Evolutionary conservation across 2,888 invertebrate genomes (phyloP), one percentile per base, ranked within the genome.

Genomic region (Troides aeacus): DNA sequence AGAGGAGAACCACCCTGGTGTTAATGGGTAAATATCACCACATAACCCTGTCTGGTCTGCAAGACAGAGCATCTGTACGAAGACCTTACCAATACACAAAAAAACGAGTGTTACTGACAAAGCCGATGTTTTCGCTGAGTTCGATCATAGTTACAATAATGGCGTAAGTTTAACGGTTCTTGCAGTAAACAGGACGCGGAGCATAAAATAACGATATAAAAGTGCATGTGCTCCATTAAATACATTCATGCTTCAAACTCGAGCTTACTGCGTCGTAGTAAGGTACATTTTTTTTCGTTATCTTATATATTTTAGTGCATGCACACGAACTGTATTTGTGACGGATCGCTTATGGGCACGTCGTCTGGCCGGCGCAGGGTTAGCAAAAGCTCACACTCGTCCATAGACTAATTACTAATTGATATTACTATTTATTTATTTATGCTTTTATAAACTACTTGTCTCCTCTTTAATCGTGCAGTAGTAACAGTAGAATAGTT

Each of bases 141-240:
- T 7, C 15, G 5, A 53, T 36, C 4, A 4, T 30, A 64, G 36
- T 21, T 53, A 39, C 59, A 70, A 17, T 23, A 6, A 66, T 59
- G 18, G 58, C 39, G 62, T 50, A 62, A 69, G 17, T 62, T 62
- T 62, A 42, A 60, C 59, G 59, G 24, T 18, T 62, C 60, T 36
- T 36, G 7, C 17, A 18, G 23, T 60, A 66, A 70, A 70, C 66
- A 70, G 70, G 66, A 70, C 60, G 70, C 24, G 30, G 56, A 60
- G 60, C n/a, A 63, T 66, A 70, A 66, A 66, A 56, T 24, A 53
- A 53, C 58, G 36, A 63, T 56, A 63, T 64, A 66, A 66, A 66
- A 64, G 46, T 60, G 70, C 70, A 64, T 60, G 23, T 64, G 63
- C 50, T 46, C 17, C 42, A 7, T 50, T 17, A 36, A 59, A 59